Percentiles rank a stretch among this genome's conserved stretches.
Conservation (phyloP, 2,113 vertebrate species). For the Aphyosemion australe region DNA sequence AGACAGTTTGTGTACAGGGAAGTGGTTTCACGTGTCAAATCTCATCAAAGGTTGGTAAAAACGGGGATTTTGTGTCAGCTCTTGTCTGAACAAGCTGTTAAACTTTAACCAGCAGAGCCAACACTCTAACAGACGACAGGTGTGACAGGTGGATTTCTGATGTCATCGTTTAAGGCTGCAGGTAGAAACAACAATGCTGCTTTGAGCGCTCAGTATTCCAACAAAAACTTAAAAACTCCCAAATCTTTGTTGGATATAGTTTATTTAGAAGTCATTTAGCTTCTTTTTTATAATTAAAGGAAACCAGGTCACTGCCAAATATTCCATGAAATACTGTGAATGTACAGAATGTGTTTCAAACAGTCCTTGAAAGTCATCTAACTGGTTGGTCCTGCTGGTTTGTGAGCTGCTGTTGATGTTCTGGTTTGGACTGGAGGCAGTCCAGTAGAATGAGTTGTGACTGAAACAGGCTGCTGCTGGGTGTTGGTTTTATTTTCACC, state of each 20-base stretch:
- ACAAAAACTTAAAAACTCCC: neutral
- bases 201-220: neutral
- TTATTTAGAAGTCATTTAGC: too few species aligned
- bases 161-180: constrained; percentile 13
- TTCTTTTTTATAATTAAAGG: neutral
- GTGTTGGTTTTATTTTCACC: neutral
- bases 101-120: constrained; percentile 22
- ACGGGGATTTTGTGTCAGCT: neutral
- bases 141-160: constrained; percentile 52
- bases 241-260: too few species aligned
- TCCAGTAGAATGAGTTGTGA: neutral
- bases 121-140: constrained; percentile 40
- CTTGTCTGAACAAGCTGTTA: neutral
- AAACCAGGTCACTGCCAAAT: neutral
- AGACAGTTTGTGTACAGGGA: neutral
- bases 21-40: neutral
- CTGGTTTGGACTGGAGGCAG: constrained; percentile 9
- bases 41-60: too few species aligned
- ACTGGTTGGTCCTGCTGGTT: constrained; percentile 20
- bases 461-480: neutral
- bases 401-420: constrained; percentile 33
- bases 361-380: neutral
- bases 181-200: constrained; percentile 10
- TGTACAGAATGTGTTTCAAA: neutral
- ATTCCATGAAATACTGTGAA: neutral